A percentile compares a stretch with the other conserved stretches of the same genome.
Conservation (phyloP, 2,888 invertebrate genomes). For the Rhogogaster chlorosoma region DNA sequence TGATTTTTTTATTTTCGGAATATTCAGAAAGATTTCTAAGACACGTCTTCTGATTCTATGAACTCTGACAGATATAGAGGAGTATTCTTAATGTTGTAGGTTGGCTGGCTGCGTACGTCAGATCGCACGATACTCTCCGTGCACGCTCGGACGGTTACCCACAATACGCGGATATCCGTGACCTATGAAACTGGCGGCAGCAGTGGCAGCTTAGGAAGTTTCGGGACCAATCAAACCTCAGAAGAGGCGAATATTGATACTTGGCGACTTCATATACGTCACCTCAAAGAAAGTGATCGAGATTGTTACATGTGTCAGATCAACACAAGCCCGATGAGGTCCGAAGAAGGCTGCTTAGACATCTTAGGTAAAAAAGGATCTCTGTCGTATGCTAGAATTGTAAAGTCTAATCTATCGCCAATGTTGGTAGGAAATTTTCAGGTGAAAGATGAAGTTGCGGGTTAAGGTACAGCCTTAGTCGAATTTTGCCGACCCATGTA, state of each 20-base stretch:
- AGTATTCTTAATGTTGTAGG: conserved; percentile 79
- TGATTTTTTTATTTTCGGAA: not conserved
- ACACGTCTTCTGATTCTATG: not conserved
- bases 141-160: conserved; percentile 91
- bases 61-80: not conserved
- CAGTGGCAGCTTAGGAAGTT: conserved; percentile 90
- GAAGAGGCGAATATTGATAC: conserved; percentile 90
- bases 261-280: conserved; percentile 92
- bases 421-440: not conserved
- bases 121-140: conserved; percentile 94
- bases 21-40: not conserved
- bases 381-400: not conserved
- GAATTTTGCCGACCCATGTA: too few relatives aligned
- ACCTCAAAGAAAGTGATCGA: conserved; percentile 89
- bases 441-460: not conserved
- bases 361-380: conserved; percentile 85
- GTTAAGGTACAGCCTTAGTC: too few relatives aligned
- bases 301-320: conserved; percentile 97
- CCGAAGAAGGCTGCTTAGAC: conserved; percentile 92
- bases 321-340: conserved; percentile 92
- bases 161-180: conserved; percentile 90
- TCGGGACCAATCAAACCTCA: conserved; percentile 89
- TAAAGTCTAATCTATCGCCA: not conserved
- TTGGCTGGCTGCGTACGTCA: conserved; percentile 93
- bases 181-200: conserved; percentile 87